Percentiles rank a stretch among this genome's conserved stretches.
Conservation (phyloP, 2,113 vertebrate genomes). For the Beaufortia kweichowensis region DNA sequence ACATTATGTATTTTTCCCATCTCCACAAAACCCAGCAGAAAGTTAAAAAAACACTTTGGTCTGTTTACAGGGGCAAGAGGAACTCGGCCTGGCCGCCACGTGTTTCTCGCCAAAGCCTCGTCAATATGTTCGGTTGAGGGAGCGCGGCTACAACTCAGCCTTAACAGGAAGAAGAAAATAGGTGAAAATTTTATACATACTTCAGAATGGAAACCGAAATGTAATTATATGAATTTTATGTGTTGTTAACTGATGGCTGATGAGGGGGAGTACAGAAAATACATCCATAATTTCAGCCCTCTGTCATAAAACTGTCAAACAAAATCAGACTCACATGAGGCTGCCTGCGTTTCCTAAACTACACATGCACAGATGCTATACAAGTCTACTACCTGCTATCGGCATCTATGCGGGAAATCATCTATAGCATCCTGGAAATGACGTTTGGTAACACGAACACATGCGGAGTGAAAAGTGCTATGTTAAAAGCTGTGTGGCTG, state of each 20-base stretch:
- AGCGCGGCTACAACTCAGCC: conserved; percentile 70
- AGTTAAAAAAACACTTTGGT: conserved; percentile 21
- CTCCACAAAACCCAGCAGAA: conserved; percentile 10
- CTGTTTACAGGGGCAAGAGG: conserved; percentile 42
- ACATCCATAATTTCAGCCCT: conserved; percentile 73
- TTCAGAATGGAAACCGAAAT: conserved; percentile 78
- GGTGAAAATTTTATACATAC: conserved; percentile 79
- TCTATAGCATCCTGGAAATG: conserved; percentile 12
- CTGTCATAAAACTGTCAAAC: conserved; percentile 77
- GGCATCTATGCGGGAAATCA: conserved; percentile 29
- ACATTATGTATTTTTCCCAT: conserved; percentile 13
- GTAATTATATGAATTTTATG: conserved; percentile 78
- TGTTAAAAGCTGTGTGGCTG: not conserved
- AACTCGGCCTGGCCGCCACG: conserved; percentile 41
- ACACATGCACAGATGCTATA: conserved; percentile 43
- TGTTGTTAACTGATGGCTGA: conserved; percentile 78
- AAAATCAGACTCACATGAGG: conserved; percentile 72
- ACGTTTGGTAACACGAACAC: conserved; percentile 15
- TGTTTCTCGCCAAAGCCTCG: conserved; percentile 42
- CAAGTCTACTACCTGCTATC: conserved; percentile 30
- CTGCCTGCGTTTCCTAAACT: conserved; percentile 62
- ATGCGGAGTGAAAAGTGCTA: conserved; percentile 25
- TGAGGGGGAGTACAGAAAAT: conserved; percentile 72
- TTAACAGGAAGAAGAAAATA: conserved; percentile 74
- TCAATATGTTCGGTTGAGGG: conserved; percentile 62